phyloP scores from a whole-genome alignment of 2,888 invertebrate species.

The Asteroscopus sphinx region DNA sequence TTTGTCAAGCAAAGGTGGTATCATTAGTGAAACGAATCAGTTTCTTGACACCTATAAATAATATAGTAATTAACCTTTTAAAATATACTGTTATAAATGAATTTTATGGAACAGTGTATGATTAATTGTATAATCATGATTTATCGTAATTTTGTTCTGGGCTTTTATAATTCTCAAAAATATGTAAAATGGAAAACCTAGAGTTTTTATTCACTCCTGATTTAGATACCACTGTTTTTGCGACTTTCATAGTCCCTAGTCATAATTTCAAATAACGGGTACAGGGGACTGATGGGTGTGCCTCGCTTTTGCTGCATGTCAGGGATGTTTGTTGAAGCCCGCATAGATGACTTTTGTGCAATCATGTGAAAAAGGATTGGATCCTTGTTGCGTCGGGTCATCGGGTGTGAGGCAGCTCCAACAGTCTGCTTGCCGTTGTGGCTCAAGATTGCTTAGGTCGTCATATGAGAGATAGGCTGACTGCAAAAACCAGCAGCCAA shows the following conservation, averaged over 20 bases:
- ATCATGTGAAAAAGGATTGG: too few relatives aligned
- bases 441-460: too few relatives aligned
- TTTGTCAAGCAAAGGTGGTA: conserved; percentile 64
- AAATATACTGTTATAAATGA: conserved; percentile 21
- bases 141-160: conserved; percentile 14
- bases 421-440: too few relatives aligned
- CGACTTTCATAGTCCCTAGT: neutral
- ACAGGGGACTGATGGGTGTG: too few relatives aligned
- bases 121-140: conserved; percentile 26
- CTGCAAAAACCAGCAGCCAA: too few relatives aligned
- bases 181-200: conserved; percentile 7
- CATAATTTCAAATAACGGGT: too few relatives aligned
- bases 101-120: conserved; percentile 13
- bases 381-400: too few relatives aligned
- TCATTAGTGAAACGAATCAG: conserved; percentile 39
- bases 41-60: conserved; percentile 39
- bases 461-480: too few relatives aligned
- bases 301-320: too few relatives aligned
- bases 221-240: conserved; percentile 6
- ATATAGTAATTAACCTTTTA: conserved; percentile 44
- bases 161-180: neutral
- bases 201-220: conserved; percentile 13
- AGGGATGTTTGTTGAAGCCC: too few relatives aligned
- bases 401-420: too few relatives aligned
- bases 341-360: too few relatives aligned